These are phyloP conservation scores for Ridgeia piscesae DNA, from an alignment of 1,140 invertebrate species.

Conservation along the genomic window DNA sequence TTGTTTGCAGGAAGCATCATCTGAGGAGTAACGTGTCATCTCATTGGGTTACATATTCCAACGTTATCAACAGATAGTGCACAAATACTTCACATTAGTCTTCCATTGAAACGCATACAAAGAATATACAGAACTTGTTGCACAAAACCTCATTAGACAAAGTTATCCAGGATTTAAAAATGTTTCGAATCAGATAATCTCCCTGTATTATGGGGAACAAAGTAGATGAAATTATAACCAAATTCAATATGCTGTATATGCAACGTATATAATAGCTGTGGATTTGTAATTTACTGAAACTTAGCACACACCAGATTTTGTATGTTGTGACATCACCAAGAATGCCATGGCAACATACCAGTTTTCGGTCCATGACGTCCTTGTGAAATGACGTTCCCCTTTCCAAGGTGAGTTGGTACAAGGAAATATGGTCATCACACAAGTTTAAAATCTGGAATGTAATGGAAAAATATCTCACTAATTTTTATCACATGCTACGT, in stretches of 20 bases:
- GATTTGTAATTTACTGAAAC: too few relatives aligned
- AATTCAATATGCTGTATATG: too few relatives aligned
- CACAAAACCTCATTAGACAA: too few relatives aligned
- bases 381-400: constrained; percentile 49
- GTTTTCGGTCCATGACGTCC: constrained; percentile 32
- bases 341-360: constrained; percentile 28
- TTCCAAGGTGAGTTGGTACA: constrained; percentile 53
- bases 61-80: neutral
- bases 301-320: neutral
- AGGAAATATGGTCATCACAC: constrained; percentile 49
- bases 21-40: constrained; percentile 24
- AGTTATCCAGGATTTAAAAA: too few relatives aligned
- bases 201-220: too few relatives aligned
- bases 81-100: neutral
- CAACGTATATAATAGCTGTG: too few relatives aligned
- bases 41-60: neutral
- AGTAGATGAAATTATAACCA: too few relatives aligned
- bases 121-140: neutral
- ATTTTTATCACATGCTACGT: neutral
- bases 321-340: neutral
- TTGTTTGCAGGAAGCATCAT: constrained; percentile 33
- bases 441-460: constrained; percentile 36
- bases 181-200: too few relatives aligned
- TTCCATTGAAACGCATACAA: neutral
- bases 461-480: neutral